These are phyloP conservation scores for Parauchenoglanis ngamensis DNA, from an alignment of 2,797 vertebrate genomes.

Conservation along the genomic window DNA sequence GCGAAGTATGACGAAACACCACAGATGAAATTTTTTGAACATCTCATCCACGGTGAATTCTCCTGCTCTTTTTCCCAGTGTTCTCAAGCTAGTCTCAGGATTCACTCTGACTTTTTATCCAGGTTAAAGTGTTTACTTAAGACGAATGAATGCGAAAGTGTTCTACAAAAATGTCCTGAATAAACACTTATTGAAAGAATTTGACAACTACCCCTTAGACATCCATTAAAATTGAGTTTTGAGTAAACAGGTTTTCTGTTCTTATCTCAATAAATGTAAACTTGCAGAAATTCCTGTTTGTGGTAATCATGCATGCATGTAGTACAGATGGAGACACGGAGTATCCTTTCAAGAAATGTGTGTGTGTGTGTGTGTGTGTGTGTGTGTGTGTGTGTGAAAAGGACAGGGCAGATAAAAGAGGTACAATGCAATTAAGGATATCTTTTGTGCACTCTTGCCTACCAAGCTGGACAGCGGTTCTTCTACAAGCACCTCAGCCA, in stretches of 20 bases:
- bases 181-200: not conserved
- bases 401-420: slow-evolving; percentile 45
- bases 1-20: not conserved
- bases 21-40: not conserved
- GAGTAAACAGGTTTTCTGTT: not conserved
- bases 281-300: not conserved
- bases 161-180: slow-evolving; percentile 48
- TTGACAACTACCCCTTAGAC: not conserved
- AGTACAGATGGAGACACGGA: not conserved
- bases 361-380: not conserved
- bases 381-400: slow-evolving; percentile 5
- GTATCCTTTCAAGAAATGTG: not conserved
- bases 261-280: not conserved
- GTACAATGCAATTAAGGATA: slow-evolving; percentile 68
- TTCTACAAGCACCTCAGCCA: slow-evolving; percentile 43
- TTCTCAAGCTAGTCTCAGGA: not conserved
- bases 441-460: slow-evolving; percentile 42
- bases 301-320: not conserved
- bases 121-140: not conserved
- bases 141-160: not conserved
- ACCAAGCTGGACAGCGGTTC: slow-evolving; percentile 37
- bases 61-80: not conserved
- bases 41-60: not conserved
- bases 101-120: not conserved
- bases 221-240: not conserved